These are phyloP conservation scores for Drosophila virilis DNA, from an alignment of 1,140 invertebrate species.

Conservation along the genomic window DNA sequence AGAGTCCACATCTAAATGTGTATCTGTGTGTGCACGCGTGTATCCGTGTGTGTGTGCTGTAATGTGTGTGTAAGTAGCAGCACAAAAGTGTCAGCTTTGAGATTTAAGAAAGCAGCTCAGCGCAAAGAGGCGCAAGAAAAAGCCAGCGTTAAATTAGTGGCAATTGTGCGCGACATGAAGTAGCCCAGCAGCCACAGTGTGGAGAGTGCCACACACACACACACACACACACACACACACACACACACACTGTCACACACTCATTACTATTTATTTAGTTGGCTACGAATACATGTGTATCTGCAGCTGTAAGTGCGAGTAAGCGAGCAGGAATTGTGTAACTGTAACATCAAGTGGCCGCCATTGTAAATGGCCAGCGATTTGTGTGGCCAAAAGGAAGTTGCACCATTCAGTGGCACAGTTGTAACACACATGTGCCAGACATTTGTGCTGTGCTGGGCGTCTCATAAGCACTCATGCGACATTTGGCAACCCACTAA, in stretches of 20 bases:
- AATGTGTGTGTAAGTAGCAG: constrained; percentile 75
- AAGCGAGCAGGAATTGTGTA: constrained; percentile 30
- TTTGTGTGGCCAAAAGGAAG: constrained; percentile 39
- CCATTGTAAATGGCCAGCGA: constrained; percentile 50
- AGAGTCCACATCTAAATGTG: constrained; percentile 49
- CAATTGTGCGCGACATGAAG: constrained; percentile 79
- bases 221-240: constrained; percentile 15
- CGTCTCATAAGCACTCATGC: constrained; percentile 19
- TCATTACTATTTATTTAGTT: constrained; percentile 78
- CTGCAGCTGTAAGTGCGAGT: constrained; percentile 29
- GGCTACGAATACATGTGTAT: constrained; percentile 44
- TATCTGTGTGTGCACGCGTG: constrained; percentile 4
- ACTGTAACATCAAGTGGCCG: constrained; percentile 35
- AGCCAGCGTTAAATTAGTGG: constrained; percentile 77
- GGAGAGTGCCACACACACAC: constrained; percentile 25
- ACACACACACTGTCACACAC: constrained; percentile 12
- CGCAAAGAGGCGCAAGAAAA: constrained; percentile 46
- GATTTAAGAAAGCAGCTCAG: constrained; percentile 73
- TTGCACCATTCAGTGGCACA: constrained; percentile 15
- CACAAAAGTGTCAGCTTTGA: constrained; percentile 80
- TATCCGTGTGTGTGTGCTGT: constrained; percentile 38
- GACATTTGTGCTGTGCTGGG: constrained; percentile 8
- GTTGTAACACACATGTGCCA: background rate
- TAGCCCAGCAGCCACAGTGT: constrained; percentile 34
- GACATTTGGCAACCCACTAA: constrained; percentile 18